Conservation (phyloP, 2,888 invertebrate species). For the Apodemia zela region DNA sequence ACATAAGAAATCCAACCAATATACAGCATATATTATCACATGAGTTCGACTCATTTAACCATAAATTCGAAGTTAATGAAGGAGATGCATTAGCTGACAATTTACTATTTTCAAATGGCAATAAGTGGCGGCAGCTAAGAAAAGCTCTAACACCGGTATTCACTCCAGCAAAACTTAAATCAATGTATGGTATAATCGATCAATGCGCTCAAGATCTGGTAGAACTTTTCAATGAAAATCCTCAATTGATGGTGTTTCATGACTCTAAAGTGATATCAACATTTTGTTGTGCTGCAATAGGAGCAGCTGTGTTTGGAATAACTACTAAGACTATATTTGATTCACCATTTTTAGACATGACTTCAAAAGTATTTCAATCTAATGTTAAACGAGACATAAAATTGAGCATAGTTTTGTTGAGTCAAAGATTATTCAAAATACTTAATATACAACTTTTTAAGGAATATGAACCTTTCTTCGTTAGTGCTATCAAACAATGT, state of each 20-base stretch:
- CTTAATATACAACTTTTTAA: slow-evolving; percentile 44
- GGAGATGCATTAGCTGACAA: slow-evolving; percentile 36
- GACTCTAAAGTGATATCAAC: slow-evolving; percentile 33
- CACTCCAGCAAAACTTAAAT: slow-evolving; percentile 44
- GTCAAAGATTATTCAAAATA: slow-evolving; percentile 32
- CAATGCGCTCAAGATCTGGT: slow-evolving; percentile 41
- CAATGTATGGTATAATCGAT: slow-evolving; percentile 45
- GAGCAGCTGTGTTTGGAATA: slow-evolving; percentile 53
- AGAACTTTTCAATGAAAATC: slow-evolving; percentile 40
- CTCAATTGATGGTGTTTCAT: slow-evolving; percentile 36
- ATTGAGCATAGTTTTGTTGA: slow-evolving; percentile 31
- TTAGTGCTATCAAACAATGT: slow-evolving; percentile 49
- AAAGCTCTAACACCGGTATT: slow-evolving; percentile 48
- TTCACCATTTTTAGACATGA: slow-evolving; percentile 30
- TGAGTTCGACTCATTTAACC: slow-evolving; percentile 38
- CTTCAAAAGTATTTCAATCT: slow-evolving; percentile 29
- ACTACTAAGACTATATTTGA: slow-evolving; percentile 43
- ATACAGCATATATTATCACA: slow-evolving; percentile 37
- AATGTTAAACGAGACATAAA: slow-evolving; percentile 29
- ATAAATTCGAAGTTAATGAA: slow-evolving; percentile 32
- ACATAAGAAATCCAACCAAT: slow-evolving; percentile 37
- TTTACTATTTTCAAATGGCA: slow-evolving; percentile 36
- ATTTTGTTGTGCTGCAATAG: slow-evolving; percentile 40
- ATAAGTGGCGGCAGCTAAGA: slow-evolving; percentile 42
- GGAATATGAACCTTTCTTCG: slow-evolving; percentile 48